These are phyloP conservation scores for Parapristionchus giblindavisi DNA, from an alignment of 2,888 invertebrate genomes.

Conservation along the genomic window DNA sequence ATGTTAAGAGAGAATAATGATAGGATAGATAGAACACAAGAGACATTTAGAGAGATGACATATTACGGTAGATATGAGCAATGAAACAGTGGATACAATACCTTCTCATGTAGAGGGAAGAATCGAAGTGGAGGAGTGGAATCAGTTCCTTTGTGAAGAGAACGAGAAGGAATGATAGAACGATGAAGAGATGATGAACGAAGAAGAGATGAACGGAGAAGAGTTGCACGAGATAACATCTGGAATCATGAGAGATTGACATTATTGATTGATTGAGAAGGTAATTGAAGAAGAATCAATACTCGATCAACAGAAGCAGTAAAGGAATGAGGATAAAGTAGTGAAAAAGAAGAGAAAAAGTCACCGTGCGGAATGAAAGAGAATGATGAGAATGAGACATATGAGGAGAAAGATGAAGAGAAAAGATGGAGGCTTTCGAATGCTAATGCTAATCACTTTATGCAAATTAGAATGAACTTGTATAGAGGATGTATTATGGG, in stretches of 20 bases:
- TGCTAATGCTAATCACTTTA: no score
- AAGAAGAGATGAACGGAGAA: background rate
- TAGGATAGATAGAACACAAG: no score
- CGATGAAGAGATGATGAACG: conserved; percentile 10
- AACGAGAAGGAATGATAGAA: conserved; percentile 39
- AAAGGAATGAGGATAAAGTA: background rate
- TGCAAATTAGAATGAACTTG: no score
- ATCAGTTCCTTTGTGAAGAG: conserved; percentile 60
- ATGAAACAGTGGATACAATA: conserved; percentile 22
- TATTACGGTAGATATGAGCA: background rate
- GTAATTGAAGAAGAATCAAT: background rate
- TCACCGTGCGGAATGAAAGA: background rate
- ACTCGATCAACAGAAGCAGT: background rate
- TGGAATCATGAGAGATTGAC: background rate
- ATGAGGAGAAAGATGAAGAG: no score
- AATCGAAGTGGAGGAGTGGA: conserved; percentile 59
- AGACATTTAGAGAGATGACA: no score
- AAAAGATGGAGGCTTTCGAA: no score
- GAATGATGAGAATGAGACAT: conserved; percentile 13
- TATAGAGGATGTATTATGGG: no score
- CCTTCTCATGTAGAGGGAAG: conserved; percentile 53
- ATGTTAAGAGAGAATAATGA: no score
- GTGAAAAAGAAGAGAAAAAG: background rate
- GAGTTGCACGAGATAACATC: conserved; percentile 23
- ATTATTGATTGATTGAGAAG: background rate